A percentile compares a stretch with the other conserved stretches of the same genome.
phyloP scores from a whole-genome alignment of 2,888 invertebrate species.

The Clanis bilineata region DNA sequence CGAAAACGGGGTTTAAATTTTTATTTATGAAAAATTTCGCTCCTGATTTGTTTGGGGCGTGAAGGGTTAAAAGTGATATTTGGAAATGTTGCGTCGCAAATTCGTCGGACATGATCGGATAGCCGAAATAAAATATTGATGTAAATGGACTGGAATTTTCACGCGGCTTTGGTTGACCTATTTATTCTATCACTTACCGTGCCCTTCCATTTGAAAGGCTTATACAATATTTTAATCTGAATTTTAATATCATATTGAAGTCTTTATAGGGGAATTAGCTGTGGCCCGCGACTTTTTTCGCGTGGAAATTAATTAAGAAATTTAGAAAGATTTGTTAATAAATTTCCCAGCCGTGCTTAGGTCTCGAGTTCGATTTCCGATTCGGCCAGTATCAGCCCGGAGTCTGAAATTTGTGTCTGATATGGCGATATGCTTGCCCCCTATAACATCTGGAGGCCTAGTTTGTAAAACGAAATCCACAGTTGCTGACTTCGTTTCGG shows the following conservation, averaged over 20 bases:
- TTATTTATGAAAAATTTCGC: slow-evolving; percentile 38
- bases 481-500: too few species aligned
- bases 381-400: too few species aligned
- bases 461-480: too few species aligned
- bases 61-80: not conserved
- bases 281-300: too few species aligned
- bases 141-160: not conserved
- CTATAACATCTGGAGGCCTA: too few species aligned
- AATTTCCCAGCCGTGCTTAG: too few species aligned
- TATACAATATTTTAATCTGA: not conserved
- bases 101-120: not conserved
- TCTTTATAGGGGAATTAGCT: too few species aligned
- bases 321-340: too few species aligned
- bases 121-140: not conserved
- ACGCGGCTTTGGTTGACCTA: not conserved
- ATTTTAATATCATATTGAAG: not conserved
- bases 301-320: too few species aligned
- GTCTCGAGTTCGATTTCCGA: too few species aligned
- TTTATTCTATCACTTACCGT: not conserved
- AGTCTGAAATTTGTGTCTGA: too few species aligned
- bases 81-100: not conserved
- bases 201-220: not conserved
- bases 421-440: too few species aligned
- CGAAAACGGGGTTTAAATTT: slow-evolving; percentile 23
- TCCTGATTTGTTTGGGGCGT: slow-evolving; percentile 16